Base-by-base conservation (phyloP, 1,140 invertebrate genomes). In the Argopecten irradians region DNA sequence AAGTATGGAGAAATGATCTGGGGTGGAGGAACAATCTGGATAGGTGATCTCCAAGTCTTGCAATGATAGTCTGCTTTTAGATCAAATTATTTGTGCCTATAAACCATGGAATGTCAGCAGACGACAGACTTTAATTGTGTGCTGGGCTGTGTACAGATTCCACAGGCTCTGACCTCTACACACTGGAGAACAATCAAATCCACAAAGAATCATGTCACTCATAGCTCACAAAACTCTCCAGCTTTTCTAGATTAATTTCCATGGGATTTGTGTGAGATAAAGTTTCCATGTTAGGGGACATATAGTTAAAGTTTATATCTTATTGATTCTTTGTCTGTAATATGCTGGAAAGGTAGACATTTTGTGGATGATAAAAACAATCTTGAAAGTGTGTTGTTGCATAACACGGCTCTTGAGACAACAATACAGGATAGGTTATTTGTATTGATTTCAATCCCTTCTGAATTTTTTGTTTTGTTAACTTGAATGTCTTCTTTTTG, bases 101-200 rank as follows among this genome's bases (percentile, higher is more conserved):
- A 71, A 71, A 71, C 55, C 55, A 71, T n/a, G 55, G 55, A 71
- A 71, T 71, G 55, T 71, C 55, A 71, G 55, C n/a, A 71, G 55
- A 11, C 55, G 28, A 5, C 55, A 71, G 55, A 71, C 55, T 71
- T 71, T 71, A 71, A 71, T 71, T 71, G 55, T 71, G 55, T 71
- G 55, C 28, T 71, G 55, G 55, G 55, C 55, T 71, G 55, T 71
- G 55, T n/a, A 71, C 22, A n/a, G 55, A 71, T 71, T 71, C 55
- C 55, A 71, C 11, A 28, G 55, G 55, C n/a, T 71, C 22, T 71
- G 55, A 71, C 22, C 55, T 71, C 55, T 71, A 71, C 0, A 71
- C 55, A 71, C 55, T 28, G 55, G 55, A n/a, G 55, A 28, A 71
- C 55, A 71, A 71, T 71, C 22, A 71, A n/a, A 71, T 16, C 22